Base-by-base conservation (phyloP, 2,888 invertebrate species). In the Mechanitis messenoides region DNA sequence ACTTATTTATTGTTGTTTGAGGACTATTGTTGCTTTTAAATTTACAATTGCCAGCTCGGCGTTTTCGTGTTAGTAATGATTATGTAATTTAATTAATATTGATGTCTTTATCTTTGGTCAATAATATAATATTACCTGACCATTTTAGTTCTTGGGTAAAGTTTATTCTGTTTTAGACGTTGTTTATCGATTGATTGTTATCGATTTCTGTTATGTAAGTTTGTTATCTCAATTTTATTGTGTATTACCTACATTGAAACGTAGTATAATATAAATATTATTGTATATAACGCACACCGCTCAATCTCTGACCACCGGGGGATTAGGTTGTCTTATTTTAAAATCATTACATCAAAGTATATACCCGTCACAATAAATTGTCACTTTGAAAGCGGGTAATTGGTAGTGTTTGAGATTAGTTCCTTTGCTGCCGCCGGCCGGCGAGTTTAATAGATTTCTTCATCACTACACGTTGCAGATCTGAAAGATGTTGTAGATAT, bases 401-500 rank as follows among this genome's bases (percentile, higher is more conserved):
- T 50, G 50, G 50, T 50, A 31, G 50, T 50, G 50, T 50, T 31
- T 31, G 11, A 50, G 50, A 50, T 50, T 31, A 50, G 50, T 50
- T 50, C 50, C 50, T 50, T 31, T 31, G 65, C 50, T 7, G 50
- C 50, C 50, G 50, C 9, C 50, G 55, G 62, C 59, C 60, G 67
- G 68, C 67, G 67, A 56, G 63, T 58, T 70, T 75, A 76, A 77
- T 76, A 76, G 77, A 77, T 77, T 77, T 75, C 74, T 76, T 75
- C 72, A 72, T 76, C 72, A 71, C 67, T 50, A 61, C 61, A 62
- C 69, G 68, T 65, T 58, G 59, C 31, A 31, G 28, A 50, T 53
- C 68, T 63, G 65, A 67, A 67, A 64, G 68, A 68, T 67, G 67
- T 60, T 60, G 69, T 67, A 66, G 68, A 70, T 50, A 74, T 75